Evolutionary conservation across 2,888 invertebrate genomes (phyloP).

Genomic region (Enchytraeus crypticus): DNA sequence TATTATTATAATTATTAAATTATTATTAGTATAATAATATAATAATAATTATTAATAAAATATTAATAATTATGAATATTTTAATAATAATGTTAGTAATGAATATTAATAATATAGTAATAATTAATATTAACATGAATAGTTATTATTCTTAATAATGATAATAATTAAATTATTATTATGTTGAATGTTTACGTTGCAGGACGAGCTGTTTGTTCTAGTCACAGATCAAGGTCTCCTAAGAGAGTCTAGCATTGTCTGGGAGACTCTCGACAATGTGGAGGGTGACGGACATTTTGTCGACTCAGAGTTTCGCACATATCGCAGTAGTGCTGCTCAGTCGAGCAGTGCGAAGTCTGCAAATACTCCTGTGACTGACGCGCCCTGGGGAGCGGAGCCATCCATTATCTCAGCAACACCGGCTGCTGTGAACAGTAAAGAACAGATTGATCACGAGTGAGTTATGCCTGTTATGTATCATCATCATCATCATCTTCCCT

Average conservation of each 20-base stretch:
- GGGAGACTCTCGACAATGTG: slow-evolving; percentile 55
- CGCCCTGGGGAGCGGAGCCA: slow-evolving; percentile 26
- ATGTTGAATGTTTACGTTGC: no score
- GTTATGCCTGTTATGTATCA: neutral
- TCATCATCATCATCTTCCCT: no score
- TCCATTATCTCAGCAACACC: slow-evolving; percentile 27
- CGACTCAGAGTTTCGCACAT: slow-evolving; percentile 51
- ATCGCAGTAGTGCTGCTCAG: slow-evolving; percentile 23
- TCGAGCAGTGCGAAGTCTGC: neutral
- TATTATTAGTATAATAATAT: no score
- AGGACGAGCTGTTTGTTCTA: slow-evolving; percentile 50
- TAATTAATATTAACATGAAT: no score
- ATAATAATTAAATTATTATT: no score
- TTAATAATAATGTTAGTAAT: no score
- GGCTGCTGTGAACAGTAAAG: slow-evolving; percentile 33
- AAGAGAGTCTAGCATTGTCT: slow-evolving; percentile 52
- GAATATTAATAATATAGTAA: no score
- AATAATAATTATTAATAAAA: no score
- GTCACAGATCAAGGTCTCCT: slow-evolving; percentile 56
- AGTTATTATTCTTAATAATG: no score
- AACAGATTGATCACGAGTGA: slow-evolving; percentile 52
- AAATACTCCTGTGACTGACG: neutral
- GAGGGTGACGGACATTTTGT: slow-evolving; percentile 55
- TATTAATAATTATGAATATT: no score
- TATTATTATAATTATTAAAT: no score